Evolutionary conservation across 2,888 invertebrate genomes (phyloP).

Genomic region (Epinotia brunnichana): DNA sequence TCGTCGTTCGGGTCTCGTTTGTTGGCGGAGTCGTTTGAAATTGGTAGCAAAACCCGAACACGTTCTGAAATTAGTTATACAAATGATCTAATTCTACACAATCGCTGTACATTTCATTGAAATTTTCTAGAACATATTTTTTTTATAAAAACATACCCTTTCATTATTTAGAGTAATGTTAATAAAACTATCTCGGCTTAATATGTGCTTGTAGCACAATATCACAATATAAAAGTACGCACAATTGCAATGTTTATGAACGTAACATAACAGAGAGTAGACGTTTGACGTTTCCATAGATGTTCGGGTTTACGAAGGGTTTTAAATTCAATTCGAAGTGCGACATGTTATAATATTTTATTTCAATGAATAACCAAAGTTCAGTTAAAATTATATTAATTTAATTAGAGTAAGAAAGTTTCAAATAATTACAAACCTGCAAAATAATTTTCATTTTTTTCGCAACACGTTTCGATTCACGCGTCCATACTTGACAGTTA

Average conservation of each 20-base stretch:
- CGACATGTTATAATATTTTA: too few species aligned
- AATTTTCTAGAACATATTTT: too few species aligned
- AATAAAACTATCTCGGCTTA: too few species aligned
- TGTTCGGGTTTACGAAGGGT: too few species aligned
- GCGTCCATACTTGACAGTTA: neutral
- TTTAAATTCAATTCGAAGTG: too few species aligned
- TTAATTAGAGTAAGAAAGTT: too few species aligned
- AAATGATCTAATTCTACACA: neutral
- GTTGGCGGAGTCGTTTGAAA: conserved; percentile 1
- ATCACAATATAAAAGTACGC: neutral
- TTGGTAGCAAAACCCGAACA: conserved; percentile 5
- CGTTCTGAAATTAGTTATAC: conserved; percentile 7
- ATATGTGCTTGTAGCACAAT: too few species aligned
- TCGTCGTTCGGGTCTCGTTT: neutral
- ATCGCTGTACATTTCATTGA: neutral
- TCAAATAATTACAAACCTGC: neutral
- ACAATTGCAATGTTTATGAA: neutral
- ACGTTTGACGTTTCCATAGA: too few species aligned
- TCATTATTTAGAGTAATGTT: too few species aligned
- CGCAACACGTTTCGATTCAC: neutral
- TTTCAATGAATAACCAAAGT: too few species aligned
- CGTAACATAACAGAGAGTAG: neutral
- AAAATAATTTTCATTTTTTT: neutral
- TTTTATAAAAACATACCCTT: too few species aligned
- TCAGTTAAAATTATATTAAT: too few species aligned